Evolutionary conservation across 2,888 invertebrate species (phyloP).

Genomic region (Gortyna flavago): DNA sequence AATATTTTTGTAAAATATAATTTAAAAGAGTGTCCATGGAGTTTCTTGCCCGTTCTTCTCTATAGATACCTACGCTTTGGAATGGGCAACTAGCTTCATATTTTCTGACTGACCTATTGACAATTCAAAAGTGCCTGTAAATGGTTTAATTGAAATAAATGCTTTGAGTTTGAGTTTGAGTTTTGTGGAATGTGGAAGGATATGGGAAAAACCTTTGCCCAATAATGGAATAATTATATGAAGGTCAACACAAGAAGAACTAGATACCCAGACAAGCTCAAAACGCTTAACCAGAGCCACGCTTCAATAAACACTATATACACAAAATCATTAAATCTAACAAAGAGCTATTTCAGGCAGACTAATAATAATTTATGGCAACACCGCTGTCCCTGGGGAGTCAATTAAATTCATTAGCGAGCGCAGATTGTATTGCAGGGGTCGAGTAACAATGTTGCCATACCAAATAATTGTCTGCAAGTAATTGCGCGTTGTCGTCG

Average conservation of each 20-base stretch:
- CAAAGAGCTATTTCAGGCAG: constrained; percentile 48
- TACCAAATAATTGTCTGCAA: constrained; percentile 62
- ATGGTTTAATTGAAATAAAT: no score
- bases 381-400: constrained; percentile 64
- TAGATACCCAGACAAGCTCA: neutral
- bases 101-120: no score
- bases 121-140: no score
- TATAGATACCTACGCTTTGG: no score
- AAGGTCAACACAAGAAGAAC: neutral
- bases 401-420: constrained; percentile 73
- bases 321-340: constrained; percentile 35
- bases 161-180: no score
- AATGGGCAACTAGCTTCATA: no score
- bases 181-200: no score
- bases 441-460: constrained; percentile 65
- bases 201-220: neutral
- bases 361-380: constrained; percentile 64
- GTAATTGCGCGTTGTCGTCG: constrained; percentile 52
- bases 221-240: neutral
- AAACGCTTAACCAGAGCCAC: neutral
- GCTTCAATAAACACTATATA: constrained; percentile 11
- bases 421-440: constrained; percentile 58
- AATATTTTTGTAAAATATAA: no score
- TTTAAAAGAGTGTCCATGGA: no score
- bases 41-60: no score